phyloP scores from a whole-genome alignment of 2,797 vertebrate genomes.

The Babyrousa celebensis region DNA sequence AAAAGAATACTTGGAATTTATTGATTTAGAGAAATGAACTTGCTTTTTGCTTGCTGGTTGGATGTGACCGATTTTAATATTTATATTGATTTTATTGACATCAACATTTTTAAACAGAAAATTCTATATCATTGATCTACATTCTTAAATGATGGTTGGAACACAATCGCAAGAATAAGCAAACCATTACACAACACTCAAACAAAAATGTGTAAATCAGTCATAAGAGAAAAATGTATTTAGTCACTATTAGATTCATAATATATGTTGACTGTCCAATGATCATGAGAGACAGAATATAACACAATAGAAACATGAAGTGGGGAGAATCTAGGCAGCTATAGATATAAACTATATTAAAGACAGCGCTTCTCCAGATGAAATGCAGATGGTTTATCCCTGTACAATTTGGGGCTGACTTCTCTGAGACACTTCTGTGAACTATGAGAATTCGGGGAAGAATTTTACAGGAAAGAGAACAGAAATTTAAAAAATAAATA shows the following conservation, averaged over 20 bases:
- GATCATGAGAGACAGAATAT: neutral
- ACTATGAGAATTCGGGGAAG: neutral
- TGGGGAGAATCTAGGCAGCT: neutral
- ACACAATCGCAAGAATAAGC: neutral
- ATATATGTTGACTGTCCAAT: neutral
- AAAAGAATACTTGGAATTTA: neutral
- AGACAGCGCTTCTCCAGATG: neutral
- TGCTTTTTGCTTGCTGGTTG: neutral
- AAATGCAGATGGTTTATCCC: rapidly evolving
- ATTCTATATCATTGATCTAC: neutral
- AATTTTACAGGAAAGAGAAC: neutral
- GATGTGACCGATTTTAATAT: neutral
- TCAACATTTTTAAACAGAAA: neutral
- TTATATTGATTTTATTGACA: neutral
- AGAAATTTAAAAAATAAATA: neutral
- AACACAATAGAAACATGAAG: neutral
- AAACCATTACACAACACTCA: neutral
- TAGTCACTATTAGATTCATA: neutral
- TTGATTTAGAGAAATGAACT: neutral
- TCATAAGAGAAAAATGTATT: neutral
- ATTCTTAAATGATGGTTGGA: neutral
- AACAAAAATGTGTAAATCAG: neutral
- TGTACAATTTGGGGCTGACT: neutral
- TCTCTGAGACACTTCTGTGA: neutral
- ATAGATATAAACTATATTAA: neutral